Base-by-base conservation (phyloP, 1,140 invertebrate genomes). In the Lutraria rhynchaena region DNA sequence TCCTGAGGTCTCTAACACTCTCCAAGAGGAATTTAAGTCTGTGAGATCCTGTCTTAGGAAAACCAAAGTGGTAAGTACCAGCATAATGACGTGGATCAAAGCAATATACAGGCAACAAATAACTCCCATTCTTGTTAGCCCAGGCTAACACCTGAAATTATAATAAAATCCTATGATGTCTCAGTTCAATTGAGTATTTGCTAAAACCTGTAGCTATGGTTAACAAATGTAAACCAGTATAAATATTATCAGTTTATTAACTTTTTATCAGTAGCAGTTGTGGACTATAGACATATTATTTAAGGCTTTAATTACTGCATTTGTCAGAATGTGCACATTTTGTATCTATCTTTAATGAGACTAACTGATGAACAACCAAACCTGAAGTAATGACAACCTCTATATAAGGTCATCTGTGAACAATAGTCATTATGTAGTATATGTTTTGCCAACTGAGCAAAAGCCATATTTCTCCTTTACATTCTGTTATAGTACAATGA, bases 81-180 rank as follows among this genome's bases (percentile, higher is more conserved):
- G 81, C 76, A 73, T 87, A 91, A 69, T 91, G 88, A 7, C 89
- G 63, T 11, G 91, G 90, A 73, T 92, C 91, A 85, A 92, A 92
- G 73, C 91, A 92, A 63, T 92, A 92, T 1, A 92, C n/a, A 31
- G 91, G 91, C 27, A 92, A 35, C n/a, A 92, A 69, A 60, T 71
- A 67, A 57, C 87, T 86, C 31, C 78, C 77, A 67, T 86, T 81
- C 37, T 70, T 84, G 33, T 80, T 71, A 22, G 74, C 80, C 71
- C 81, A 85, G 7, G 63, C 49, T 13, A 88, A 73, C 24, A 78
- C 80, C 85, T 89, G 82, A 13, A 76, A 71, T 49, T 22, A 22
- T 7, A n/a, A 29, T n/a, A 35, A 15, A 7, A 61, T 35, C 31
- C 15, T 61, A 31, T 29, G n/a, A 9, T 7, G 29, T 53, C 17